These are phyloP conservation scores for Penaeus monodon DNA, from an alignment of 2,888 invertebrate species.

Conservation along the genomic window DNA sequence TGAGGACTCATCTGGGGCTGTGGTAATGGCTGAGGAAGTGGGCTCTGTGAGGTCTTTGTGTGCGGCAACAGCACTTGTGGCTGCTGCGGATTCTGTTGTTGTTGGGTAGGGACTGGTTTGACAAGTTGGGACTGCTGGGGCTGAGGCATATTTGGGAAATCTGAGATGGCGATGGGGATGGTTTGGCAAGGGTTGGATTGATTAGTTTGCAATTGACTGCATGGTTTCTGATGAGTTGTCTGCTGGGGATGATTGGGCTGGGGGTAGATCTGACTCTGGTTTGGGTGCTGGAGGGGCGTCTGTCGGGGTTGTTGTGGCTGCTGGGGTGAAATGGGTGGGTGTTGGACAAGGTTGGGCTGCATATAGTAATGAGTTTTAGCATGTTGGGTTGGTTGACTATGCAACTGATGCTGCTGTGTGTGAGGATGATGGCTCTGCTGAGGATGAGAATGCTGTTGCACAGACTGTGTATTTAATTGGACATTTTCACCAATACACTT, in stretches of 20 bases:
- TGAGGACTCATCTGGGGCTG: neutral
- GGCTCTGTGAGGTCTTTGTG: neutral
- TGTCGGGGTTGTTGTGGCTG: slow-evolving; percentile 18
- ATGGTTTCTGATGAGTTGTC: neutral
- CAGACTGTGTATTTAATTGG: slow-evolving; percentile 1
- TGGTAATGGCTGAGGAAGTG: neutral
- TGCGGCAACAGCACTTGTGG: neutral
- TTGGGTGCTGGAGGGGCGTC: slow-evolving; percentile 6
- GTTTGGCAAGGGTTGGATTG: slow-evolving; percentile 12
- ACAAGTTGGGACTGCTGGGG: neutral
- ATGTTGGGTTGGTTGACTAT: neutral
- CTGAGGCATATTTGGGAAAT: too few relatives aligned
- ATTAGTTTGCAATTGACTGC: neutral
- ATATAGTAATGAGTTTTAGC: slow-evolving; percentile 4
- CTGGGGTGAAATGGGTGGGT: neutral
- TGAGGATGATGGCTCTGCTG: neutral
- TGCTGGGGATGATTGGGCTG: slow-evolving; percentile 23
- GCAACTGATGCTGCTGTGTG: slow-evolving; percentile 16
- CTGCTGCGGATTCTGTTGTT: neutral
- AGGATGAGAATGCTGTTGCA: slow-evolving; percentile 1
- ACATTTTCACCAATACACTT: slow-evolving; percentile 13
- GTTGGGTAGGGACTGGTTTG: neutral
- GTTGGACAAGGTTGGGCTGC: neutral
- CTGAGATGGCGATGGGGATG: slow-evolving; percentile 1
- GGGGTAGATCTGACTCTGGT: neutral